Evolutionary conservation across 2,113 vertebrate species (phyloP).

Genomic region (Orycteropus afer): DNA sequence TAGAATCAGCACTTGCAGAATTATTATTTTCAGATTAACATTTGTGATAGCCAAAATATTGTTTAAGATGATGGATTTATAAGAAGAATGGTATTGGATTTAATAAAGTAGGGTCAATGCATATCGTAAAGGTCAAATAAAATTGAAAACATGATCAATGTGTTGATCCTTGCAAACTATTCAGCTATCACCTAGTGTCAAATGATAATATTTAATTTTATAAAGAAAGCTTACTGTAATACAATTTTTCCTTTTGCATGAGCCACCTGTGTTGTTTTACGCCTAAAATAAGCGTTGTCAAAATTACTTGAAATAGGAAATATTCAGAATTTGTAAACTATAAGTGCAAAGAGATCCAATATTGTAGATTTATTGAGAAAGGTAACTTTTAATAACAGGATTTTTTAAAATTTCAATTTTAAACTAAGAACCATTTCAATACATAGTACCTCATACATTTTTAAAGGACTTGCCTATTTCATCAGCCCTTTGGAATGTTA

Average conservation of each 20-base stretch:
- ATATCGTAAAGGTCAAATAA: too few relatives aligned
- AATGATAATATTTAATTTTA: not conserved
- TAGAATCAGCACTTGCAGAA: not conserved
- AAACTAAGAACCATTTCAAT: constrained; percentile 42
- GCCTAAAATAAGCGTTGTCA: not conserved
- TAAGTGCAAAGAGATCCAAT: not conserved
- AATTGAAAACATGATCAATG: too few relatives aligned
- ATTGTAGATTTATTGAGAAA: not conserved
- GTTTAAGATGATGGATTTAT: not conserved
- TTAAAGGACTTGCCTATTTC: not conserved
- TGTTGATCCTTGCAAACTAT: too few relatives aligned
- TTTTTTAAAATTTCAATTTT: constrained; percentile 44
- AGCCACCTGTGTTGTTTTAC: not conserved
- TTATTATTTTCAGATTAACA: not conserved
- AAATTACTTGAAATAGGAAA: not conserved
- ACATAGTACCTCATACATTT: constrained; percentile 24
- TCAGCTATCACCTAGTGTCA: not conserved
- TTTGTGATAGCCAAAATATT: not conserved
- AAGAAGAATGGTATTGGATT: not conserved
- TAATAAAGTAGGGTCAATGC: not conserved
- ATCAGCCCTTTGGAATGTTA: not conserved
- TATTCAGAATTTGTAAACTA: not conserved
- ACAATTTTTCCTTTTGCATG: not conserved
- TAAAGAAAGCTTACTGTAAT: not conserved
- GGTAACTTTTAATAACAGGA: not conserved